Evolutionary conservation across 2,888 invertebrate species (phyloP), one percentile per base, ranked within the genome.

Genomic region (Agrotis ipsilon): DNA sequence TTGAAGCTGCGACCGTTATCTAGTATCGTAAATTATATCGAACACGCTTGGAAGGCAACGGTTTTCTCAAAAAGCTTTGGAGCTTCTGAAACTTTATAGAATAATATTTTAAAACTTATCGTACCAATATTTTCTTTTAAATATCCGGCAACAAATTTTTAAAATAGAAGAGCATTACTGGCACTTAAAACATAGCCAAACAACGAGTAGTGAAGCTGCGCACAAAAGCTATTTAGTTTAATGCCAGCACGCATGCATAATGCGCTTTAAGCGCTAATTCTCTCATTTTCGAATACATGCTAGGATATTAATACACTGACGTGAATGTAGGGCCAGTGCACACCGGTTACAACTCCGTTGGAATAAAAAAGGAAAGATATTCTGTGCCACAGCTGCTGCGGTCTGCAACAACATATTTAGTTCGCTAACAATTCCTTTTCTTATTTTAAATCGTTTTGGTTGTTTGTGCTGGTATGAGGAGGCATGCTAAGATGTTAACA

Each of bases 271-370:
- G 68, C 70, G 72, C 70, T 83, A 82, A 83, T 83, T 83, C 69
- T 72, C 75, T 73, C 73, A 82, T 84, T 80, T 77, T 82, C 69
- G 72, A 78, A 82, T 78, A 75, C 73, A 80, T 57, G 68, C 61
- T 64, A 68, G 68, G 62, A 65, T 74, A 85, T 80, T 82, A 82
- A 85, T 82, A 76, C 57, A 71, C 75, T 65, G 68, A 64, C 68
- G 78, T 71, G 51, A 68, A 69, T 60, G 58, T 68, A 73, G 52
- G 74, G 67, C 71, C 59, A 68, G 21, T 45, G 57, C 49, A 75
- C 71, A 69, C 61, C 68, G 68, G 67, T 55, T 67, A 73, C 67
- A 66, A 69, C 45, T 72, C 58, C 61, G 73, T 60, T 21, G 39
- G 54, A 65, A 75, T 72, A 76, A 68, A 81, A 83, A 70, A 82